These are phyloP conservation scores for Simalia tracyae DNA, from an alignment of 2,797 vertebrate genomes.

Conservation along the genomic window DNA sequence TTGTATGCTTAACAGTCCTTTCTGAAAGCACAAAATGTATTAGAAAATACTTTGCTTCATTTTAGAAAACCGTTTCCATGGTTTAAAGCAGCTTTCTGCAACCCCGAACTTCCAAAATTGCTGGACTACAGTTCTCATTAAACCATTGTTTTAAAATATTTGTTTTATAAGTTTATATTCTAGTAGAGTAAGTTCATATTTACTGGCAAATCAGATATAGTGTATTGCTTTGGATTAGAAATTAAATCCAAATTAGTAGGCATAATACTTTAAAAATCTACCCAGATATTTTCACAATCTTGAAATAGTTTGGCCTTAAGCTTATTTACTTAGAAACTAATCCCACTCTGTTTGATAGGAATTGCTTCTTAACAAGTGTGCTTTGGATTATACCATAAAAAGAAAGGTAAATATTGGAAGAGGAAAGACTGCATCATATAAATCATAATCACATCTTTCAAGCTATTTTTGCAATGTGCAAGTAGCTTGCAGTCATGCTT, in stretches of 20 bases:
- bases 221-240: background rate
- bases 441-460: background rate
- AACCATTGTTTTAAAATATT: slow-evolving; percentile 3
- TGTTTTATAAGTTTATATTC: slow-evolving; percentile 26
- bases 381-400: background rate
- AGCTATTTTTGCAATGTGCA: background rate
- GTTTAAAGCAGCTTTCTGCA: background rate
- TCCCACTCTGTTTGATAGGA: background rate
- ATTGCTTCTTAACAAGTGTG: background rate
- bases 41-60: slow-evolving; percentile 9
- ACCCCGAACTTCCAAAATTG: background rate
- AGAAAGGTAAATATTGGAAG: background rate
- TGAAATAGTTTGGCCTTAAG: background rate
- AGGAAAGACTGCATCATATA: background rate
- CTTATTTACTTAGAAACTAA: background rate
- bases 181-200: slow-evolving; percentile 7
- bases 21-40: slow-evolving; percentile 27
- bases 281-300: background rate
- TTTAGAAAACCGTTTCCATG: slow-evolving; percentile 42
- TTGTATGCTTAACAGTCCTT: slow-evolving; percentile 33
- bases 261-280: background rate
- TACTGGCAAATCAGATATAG: slow-evolving; percentile 31
- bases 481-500: background rate
- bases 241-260: background rate
- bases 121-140: background rate